phyloP scores from a whole-genome alignment of 2,113 vertebrate species.

The Mustela lutreola region DNA sequence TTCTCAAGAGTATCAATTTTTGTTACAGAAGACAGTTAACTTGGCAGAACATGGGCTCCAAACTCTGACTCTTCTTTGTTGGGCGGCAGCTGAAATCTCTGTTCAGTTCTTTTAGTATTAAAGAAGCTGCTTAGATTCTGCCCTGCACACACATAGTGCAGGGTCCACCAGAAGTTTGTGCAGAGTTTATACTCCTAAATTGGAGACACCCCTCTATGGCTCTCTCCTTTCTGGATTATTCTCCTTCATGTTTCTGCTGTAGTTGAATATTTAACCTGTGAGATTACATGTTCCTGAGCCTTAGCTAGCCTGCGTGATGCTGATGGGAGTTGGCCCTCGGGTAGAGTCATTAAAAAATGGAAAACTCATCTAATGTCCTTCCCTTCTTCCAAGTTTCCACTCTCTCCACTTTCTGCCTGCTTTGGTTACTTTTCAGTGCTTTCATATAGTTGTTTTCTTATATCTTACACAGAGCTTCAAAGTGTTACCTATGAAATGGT shows the following conservation, averaged over 20 bases:
- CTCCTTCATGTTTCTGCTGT: not conserved
- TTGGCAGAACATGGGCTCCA: not conserved
- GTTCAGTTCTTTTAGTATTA: not conserved
- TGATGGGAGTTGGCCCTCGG: not conserved
- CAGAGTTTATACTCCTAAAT: not conserved
- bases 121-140: not conserved
- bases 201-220: not conserved
- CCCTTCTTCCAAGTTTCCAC: not conserved
- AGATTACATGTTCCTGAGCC: not conserved
- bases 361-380: not conserved
- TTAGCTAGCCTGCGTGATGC: not conserved
- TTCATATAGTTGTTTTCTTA: not conserved
- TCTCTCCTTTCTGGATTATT: not conserved
- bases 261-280: not conserved
- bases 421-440: slow-evolving; percentile 31
- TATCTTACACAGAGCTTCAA: slow-evolving; percentile 1
- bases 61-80: not conserved
- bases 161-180: not conserved
- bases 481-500: not conserved
- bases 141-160: not conserved
- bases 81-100: not conserved
- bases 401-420: not conserved
- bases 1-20: slow-evolving; percentile 34
- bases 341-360: not conserved
- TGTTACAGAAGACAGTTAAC: not conserved